These are phyloP conservation scores for Aricia agestis DNA, from an alignment of 1,140 invertebrate species.

Conservation along the genomic window DNA sequence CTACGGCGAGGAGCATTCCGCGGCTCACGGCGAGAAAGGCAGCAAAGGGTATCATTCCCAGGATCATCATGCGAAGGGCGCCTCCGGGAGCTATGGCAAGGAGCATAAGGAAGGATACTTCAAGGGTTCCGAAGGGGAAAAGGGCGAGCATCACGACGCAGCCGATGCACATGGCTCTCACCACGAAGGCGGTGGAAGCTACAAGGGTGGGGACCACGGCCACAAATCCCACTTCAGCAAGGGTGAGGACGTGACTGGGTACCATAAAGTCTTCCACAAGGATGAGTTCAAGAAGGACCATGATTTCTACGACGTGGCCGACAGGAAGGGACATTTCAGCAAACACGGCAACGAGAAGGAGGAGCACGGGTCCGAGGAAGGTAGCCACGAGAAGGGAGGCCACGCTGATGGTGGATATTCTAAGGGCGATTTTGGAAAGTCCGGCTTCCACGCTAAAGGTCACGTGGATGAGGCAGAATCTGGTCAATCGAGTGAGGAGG, in stretches of 20 bases:
- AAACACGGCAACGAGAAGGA: conserved; percentile 77
- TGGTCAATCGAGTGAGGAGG: conserved; percentile 61
- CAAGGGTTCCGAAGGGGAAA: conserved; percentile 56
- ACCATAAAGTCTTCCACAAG: conserved; percentile 84
- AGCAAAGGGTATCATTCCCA: conserved; percentile 62
- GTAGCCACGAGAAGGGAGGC: conserved; percentile 75
- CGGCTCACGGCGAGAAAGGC: conserved; percentile 68
- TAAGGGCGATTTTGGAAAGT: conserved; percentile 68
- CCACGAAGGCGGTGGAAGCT: conserved; percentile 73
- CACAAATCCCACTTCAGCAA: conserved; percentile 83
- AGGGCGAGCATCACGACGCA: conserved; percentile 54
- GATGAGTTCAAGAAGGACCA: conserved; percentile 86
- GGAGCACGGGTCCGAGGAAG: conserved; percentile 73
- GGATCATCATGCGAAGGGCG: conserved; percentile 56
- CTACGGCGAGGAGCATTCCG: conserved; percentile 59
- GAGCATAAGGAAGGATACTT: conserved; percentile 55
- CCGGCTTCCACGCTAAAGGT: conserved; percentile 74
- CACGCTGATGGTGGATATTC: conserved; percentile 73
- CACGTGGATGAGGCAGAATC: conserved; percentile 62
- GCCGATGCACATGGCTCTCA: conserved; percentile 66
- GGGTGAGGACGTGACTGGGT: conserved; percentile 82
- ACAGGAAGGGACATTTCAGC: conserved; percentile 80
- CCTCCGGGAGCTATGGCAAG: conserved; percentile 52
- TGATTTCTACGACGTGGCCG: conserved; percentile 83
- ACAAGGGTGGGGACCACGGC: conserved; percentile 83